Conservation (phyloP, 2,113 vertebrate genomes). For the Campylorhamphus procurvoides region DNA sequence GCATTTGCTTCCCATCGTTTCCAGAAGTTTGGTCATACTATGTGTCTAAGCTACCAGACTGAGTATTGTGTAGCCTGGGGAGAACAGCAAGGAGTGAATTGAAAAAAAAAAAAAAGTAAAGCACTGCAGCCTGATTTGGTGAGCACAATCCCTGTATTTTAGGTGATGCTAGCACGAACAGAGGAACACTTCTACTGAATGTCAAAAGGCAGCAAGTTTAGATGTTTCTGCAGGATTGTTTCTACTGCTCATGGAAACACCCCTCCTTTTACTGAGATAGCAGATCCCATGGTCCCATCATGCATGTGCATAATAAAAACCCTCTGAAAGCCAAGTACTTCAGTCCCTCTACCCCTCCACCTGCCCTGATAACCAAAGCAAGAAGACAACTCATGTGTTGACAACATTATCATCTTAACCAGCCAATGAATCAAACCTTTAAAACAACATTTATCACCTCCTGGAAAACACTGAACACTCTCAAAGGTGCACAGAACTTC, state of each 20-base stretch:
- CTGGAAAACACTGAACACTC: background rate
- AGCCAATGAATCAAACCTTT: slow-evolving; percentile 14
- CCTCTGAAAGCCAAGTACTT: background rate
- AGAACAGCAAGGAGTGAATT: background rate
- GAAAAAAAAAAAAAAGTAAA: background rate
- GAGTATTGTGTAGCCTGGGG: background rate
- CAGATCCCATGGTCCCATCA: background rate
- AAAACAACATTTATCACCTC: background rate
- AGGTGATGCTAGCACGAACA: background rate
- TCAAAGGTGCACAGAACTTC: background rate
- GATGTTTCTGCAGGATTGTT: background rate
- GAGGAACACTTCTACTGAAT: background rate
- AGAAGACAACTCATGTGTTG: background rate
- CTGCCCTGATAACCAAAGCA: background rate
- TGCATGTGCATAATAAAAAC: fast-evolving
- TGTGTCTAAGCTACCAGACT: background rate
- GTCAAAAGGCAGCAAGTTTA: background rate
- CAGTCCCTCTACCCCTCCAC: background rate
- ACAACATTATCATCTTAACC: background rate
- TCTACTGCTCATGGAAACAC: background rate
- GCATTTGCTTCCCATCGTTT: background rate
- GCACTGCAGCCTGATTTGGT: background rate
- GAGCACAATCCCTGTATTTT: background rate
- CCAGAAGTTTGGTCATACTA: background rate
- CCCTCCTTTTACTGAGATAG: background rate